Evolutionary conservation across 2,797 vertebrate genomes (phyloP).

Genomic region (Dendrocincla fuliginosa): DNA sequence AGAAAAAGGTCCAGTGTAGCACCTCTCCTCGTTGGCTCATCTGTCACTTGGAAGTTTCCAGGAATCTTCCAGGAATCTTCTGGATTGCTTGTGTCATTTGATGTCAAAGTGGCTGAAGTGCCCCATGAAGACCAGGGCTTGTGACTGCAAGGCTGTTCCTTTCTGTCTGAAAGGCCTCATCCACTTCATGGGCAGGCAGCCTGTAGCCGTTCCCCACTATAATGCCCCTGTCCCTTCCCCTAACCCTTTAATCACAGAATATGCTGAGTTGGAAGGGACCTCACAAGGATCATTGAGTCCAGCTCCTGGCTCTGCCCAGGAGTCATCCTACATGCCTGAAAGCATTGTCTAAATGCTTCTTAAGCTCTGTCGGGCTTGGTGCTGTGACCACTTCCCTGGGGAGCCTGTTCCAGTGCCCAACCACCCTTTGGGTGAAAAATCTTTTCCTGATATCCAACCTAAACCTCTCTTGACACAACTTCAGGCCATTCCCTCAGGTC

Average conservation of each 20-base stretch:
- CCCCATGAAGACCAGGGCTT: neutral
- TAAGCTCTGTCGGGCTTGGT: neutral
- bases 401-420: neutral
- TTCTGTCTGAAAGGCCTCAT: rapidly evolving
- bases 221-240: neutral
- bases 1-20: neutral
- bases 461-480: neutral
- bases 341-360: neutral
- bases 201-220: neutral
- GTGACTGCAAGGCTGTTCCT: neutral
- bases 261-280: neutral
- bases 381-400: neutral
- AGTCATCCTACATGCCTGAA: neutral
- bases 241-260: neutral
- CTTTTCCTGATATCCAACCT: neutral
- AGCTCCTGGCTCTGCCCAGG: neutral
- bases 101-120: neutral
- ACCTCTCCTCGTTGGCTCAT: neutral
- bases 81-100: neutral
- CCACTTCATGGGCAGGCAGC: neutral
- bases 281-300: neutral
- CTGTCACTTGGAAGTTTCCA: neutral
- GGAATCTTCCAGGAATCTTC: neutral
- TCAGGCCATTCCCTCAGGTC: neutral
- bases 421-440: neutral